These are phyloP conservation scores for Drosophila flavopinicola DNA, from an alignment of 2,888 invertebrate species.

Conservation along the genomic window DNA sequence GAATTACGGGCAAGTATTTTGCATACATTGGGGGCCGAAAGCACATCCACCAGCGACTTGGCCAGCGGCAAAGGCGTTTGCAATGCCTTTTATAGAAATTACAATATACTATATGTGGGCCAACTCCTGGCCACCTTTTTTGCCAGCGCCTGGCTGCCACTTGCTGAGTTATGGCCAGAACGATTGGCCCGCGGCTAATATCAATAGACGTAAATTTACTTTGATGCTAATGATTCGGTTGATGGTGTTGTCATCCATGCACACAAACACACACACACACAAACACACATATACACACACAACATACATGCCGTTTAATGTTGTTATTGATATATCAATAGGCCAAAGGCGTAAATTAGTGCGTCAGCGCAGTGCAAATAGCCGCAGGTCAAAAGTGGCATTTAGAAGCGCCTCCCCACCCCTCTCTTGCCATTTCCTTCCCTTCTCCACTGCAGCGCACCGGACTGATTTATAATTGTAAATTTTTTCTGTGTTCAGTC, in stretches of 20 bases:
- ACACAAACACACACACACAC: not conserved
- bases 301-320: conserved; percentile 26
- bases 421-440: no score
- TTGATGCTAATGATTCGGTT: conserved; percentile 66
- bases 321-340: conserved; percentile 53
- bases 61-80: conserved; percentile 34
- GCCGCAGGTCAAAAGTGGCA: conserved; percentile 28
- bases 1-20: conserved; percentile 64
- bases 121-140: not conserved
- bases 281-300: not conserved
- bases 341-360: conserved; percentile 55
- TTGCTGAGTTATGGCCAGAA: conserved; percentile 33
- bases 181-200: conserved; percentile 35
- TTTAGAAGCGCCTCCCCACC: conserved; percentile 12
- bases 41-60: conserved; percentile 22
- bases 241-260: conserved; percentile 39
- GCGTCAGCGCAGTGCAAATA: conserved; percentile 46
- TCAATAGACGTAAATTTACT: conserved; percentile 60
- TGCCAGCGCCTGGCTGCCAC: conserved; percentile 2
- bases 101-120: conserved; percentile 30
- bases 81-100: conserved; percentile 44
- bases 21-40: conserved; percentile 51
- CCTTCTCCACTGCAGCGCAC: no score
- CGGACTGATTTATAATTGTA: conserved; percentile 33
- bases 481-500: conserved; percentile 12